These are phyloP conservation scores for Nestor notabilis DNA, from an alignment of 2,113 vertebrate genomes.

Conservation along the genomic window DNA sequence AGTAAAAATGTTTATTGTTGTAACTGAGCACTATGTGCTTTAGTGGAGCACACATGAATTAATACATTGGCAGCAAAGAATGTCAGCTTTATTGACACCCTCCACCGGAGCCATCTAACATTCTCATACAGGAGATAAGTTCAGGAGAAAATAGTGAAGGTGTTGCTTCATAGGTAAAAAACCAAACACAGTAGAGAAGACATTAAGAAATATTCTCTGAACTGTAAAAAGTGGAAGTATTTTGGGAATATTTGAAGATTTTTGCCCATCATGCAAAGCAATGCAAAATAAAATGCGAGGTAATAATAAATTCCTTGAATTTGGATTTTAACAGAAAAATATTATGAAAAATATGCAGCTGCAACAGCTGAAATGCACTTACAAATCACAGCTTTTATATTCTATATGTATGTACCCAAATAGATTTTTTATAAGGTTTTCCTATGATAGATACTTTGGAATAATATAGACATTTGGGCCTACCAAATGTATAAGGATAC, in stretches of 20 bases:
- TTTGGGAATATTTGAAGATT: background rate
- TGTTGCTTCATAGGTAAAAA: background rate
- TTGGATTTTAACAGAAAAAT: background rate
- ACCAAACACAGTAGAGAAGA: background rate
- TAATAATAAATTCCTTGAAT: background rate
- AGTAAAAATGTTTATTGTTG: background rate
- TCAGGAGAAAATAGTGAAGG: background rate
- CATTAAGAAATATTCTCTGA: background rate
- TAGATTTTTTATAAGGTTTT: background rate
- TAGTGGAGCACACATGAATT: background rate
- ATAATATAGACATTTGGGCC: background rate
- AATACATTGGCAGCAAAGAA: background rate
- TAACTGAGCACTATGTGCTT: background rate
- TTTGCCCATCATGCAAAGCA: background rate
- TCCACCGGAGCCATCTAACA: background rate
- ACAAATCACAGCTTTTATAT: background rate
- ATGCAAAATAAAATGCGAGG: background rate
- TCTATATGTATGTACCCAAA: background rate
- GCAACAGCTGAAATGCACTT: background rate
- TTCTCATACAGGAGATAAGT: background rate
- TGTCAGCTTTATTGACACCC: background rate
- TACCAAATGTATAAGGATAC: background rate
- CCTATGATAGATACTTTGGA: background rate
- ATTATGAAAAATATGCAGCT: background rate
- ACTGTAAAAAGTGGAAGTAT: background rate